Percentiles rank a stretch among this genome's conserved stretches.
Evolutionary conservation across 2,113 vertebrate species (phyloP).

Genomic region (Erythrocercus mccallii): DNA sequence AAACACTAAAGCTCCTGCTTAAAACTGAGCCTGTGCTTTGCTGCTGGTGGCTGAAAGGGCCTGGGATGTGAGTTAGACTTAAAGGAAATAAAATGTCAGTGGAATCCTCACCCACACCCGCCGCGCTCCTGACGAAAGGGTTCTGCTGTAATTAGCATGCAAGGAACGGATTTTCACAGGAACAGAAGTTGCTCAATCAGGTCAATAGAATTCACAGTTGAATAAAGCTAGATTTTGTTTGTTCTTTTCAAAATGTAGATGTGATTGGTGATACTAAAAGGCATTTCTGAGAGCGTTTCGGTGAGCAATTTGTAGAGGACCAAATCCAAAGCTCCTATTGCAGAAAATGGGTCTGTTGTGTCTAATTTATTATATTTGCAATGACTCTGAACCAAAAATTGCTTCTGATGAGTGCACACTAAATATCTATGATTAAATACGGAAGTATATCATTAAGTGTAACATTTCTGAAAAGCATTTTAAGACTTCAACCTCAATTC

Average conservation of each 20-base stretch:
- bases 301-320: not conserved
- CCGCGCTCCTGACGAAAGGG: not conserved
- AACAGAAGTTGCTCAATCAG: slow-evolving; percentile 63
- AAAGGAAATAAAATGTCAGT: slow-evolving; percentile 2
- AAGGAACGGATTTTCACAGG: not conserved
- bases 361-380: slow-evolving; percentile 34
- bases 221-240: slow-evolving; percentile 59
- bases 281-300: not conserved
- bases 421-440: not conserved
- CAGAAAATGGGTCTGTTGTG: not conserved
- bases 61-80: not conserved
- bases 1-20: not conserved
- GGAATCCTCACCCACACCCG: not conserved
- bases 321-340: not conserved
- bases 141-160: slow-evolving; percentile 1
- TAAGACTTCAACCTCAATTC: not conserved
- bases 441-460: not conserved
- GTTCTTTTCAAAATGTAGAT: slow-evolving; percentile 55
- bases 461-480: not conserved
- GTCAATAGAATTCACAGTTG: slow-evolving; percentile 62
- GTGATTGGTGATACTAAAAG: slow-evolving; percentile 34
- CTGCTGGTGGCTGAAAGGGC: not conserved
- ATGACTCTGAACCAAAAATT: not conserved
- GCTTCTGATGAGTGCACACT: not conserved
- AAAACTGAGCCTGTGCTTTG: not conserved